Percentiles rank a stretch among this genome's conserved stretches.
phyloP scores from a whole-genome alignment of 2,113 vertebrate species.

The Rhinogobius similis region DNA sequence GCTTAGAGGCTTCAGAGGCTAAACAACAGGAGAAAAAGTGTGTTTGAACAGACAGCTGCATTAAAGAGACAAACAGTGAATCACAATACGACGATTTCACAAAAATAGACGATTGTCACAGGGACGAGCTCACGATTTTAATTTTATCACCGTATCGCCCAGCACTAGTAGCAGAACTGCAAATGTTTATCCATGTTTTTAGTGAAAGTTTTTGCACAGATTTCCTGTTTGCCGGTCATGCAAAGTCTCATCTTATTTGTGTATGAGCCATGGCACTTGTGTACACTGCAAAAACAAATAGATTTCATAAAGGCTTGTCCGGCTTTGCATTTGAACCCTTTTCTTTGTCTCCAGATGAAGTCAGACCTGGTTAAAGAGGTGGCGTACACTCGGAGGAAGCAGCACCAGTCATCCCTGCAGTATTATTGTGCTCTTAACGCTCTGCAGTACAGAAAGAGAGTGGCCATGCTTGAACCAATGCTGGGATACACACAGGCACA shows the following conservation, averaged over 20 bases:
- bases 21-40: no score
- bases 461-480: constrained; percentile 95
- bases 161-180: no score
- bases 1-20: no score
- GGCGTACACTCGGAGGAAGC: constrained; percentile 89
- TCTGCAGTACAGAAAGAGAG: constrained; percentile 91
- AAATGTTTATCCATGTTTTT: no score
- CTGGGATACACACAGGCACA: constrained; percentile 91
- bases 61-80: no score
- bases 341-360: constrained; percentile 82
- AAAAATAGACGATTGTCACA: no score
- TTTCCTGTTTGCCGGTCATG: constrained; percentile 16
- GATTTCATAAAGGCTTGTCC: not conserved
- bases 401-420: constrained; percentile 93
- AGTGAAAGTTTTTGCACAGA: constrained; percentile 2
- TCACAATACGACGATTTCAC: no score
- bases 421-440: constrained; percentile 97
- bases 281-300: not conserved
- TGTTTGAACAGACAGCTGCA: no score
- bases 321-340: constrained; percentile 24
- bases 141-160: no score
- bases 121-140: no score
- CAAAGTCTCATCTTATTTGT: constrained; percentile 20
- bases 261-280: constrained; percentile 24
- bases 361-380: constrained; percentile 88